Base-by-base conservation (phyloP, 2,113 vertebrate genomes). In the Carettochelys insculpta region DNA sequence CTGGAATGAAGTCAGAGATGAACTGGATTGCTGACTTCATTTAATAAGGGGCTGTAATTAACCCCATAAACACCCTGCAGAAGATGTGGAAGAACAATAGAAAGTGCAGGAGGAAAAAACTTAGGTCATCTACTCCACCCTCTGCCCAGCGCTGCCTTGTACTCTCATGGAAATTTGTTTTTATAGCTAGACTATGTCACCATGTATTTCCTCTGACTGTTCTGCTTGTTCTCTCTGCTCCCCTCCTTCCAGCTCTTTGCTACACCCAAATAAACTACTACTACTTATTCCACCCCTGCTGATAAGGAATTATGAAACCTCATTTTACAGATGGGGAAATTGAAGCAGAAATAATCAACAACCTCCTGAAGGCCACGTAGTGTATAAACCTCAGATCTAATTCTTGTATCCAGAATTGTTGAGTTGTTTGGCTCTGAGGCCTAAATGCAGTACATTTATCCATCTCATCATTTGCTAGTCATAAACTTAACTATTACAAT, bases 61-160 rank as follows among this genome's bases (percentile, higher is more conserved):
- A 92, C 95, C 93, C 90, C 93, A 91, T 95, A 89, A 93, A 95
- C 88, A 95, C 24, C 61, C 82, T 92, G 80, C 4, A 6, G 94
- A 85, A 77, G 92, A 94, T 92, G 95, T 94, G 96, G 96, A 95
- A 95, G 94, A 96, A 96, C 95, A 96, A 96, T 96, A 88, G n/a
- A 94, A 86, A 91, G 87, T 20, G 68, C 80, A 92, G 95, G 95
- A 89, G 91, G 90, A 0, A 80, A 93, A 75, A 43, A 14, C 68
- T 96, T 95, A 96, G 96, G 94, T 96, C 96, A 96, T 92, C 94
- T 90, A 93, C 91, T 5, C 90, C 31, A 34, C 88, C 92, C 95
- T 92, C 94, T 94, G 94, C 95, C 94, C 95, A 95, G 93, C 89
- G 91, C 93, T 93, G 93, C 92, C 96, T 96, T 96, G 96, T 96